phyloP scores from a whole-genome alignment of 2,113 vertebrate genomes.

The Suncus etruscus region DNA sequence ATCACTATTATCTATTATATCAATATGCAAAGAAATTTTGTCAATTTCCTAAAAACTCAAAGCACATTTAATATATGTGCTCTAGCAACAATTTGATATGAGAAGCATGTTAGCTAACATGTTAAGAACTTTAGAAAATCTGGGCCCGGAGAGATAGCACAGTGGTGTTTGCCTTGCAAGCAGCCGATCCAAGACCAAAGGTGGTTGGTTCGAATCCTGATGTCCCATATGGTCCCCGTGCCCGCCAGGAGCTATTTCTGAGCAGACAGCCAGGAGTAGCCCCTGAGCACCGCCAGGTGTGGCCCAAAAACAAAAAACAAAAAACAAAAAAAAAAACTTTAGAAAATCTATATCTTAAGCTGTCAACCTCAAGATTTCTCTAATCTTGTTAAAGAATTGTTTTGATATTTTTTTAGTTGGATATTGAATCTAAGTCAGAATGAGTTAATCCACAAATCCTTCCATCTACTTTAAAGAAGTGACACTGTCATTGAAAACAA shows the following conservation, averaged over 20 bases:
- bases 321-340: too few relatives aligned
- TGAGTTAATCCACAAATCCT: conserved; percentile 70
- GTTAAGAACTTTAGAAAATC: conserved; percentile 14
- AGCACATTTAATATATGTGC: background rate
- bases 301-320: too few relatives aligned
- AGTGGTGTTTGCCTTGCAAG: too few relatives aligned
- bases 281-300: too few relatives aligned
- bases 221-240: too few relatives aligned
- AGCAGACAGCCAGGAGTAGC: too few relatives aligned
- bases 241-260: too few relatives aligned
- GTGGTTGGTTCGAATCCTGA: too few relatives aligned
- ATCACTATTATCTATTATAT: conserved; percentile 3
- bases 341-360: conserved; percentile 27
- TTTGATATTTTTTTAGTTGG: conserved; percentile 42
- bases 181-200: too few relatives aligned
- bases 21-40: background rate
- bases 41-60: background rate
- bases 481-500: conserved; percentile 46
- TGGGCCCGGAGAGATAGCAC: too few relatives aligned
- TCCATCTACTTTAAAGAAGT: conserved; percentile 42
- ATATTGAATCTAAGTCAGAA: conserved; percentile 51
- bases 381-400: background rate
- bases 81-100: background rate
- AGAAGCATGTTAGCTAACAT: background rate
- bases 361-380: conserved; percentile 34